Evolutionary conservation across 2,113 vertebrate genomes (phyloP), one percentile per base, ranked within the genome.

Genomic region (Aegithalos caudatus): DNA sequence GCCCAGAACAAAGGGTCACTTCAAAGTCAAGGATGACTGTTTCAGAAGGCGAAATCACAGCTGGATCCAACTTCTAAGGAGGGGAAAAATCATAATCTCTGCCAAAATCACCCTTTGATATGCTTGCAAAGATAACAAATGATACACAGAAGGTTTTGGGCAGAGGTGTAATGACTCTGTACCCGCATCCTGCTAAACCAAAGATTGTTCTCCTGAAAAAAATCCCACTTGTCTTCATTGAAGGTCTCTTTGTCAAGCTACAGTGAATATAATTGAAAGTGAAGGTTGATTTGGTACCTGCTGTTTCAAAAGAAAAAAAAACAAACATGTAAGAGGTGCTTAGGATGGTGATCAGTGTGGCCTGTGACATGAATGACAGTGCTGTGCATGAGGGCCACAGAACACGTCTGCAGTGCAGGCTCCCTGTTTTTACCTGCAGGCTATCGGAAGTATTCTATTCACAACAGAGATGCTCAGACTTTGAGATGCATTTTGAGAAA

Each of bases 81-180:
- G 28, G 47, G 80, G 47, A 92, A 91, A 89, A 90, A 62, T 57
- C 22, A 69, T 80, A 47, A 88, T 94, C 87, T 88, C 81, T 0
- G 7, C 72, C 47, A 76, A 93, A 87, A 84, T 96, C 74, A 67
- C 74, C 45, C 87, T 96, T 95, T 96, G 91, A 95, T 96, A 89
- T 56, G 58, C 37, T 77, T 77, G 47, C 1, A 24, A 73, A 92
- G 92, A 61, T 81, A 93, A 93, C 74, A 95, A 80, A 81, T 62
- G 33, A 38, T 86, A 73, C 53, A 58, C 51, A 54, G 64, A 88
- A 56, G 62, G 29, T 72, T 93, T 90, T 45, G 87, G 78, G 50
- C 50, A 87, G 82, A 90, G 54, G 42, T 72, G 14, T 80, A 69
- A 54, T n/a, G 37, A 28, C 27, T 21, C 61, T 65, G 9, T 62